Conservation (phyloP, 2,797 vertebrate genomes). For the Leucoraja ocellata region DNA sequence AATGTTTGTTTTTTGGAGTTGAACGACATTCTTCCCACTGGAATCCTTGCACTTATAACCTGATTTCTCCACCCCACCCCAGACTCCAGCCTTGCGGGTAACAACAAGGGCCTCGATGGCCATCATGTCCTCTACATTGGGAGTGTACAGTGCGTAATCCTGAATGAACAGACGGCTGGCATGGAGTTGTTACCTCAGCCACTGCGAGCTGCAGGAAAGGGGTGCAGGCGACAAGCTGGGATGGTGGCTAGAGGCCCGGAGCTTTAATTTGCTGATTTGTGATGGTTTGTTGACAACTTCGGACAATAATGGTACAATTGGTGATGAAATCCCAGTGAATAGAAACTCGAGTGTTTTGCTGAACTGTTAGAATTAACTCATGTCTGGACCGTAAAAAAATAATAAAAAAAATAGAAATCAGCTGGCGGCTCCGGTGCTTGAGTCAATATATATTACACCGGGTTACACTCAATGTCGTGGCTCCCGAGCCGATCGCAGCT, state of each 20-base stretch:
- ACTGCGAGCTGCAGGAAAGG: not conserved
- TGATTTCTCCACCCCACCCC: not conserved
- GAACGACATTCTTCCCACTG: not conserved
- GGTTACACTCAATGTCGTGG: not conserved
- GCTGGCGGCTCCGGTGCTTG: not conserved
- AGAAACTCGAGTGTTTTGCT: not conserved
- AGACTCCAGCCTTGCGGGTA: not conserved
- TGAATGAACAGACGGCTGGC: no score
- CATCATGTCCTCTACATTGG: not conserved
- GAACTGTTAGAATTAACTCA: not conserved
- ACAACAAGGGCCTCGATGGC: not conserved
- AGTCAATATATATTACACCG: conserved; percentile 15
- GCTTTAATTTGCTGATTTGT: not conserved
- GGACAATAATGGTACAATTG: not conserved
- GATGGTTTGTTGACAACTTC: not conserved
- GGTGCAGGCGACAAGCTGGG: not conserved
- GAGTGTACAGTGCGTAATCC: not conserved
- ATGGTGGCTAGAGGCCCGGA: not conserved
- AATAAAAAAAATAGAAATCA: not conserved
- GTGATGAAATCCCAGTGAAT: not conserved
- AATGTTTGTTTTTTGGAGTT: not conserved
- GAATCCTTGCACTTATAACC: conserved; percentile 28
- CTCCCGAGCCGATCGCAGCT: not conserved
- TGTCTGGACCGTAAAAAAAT: not conserved
- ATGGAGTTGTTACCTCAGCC: not conserved